Conservation (phyloP, 92 coral and sea anemone species). For the Epizoanthus stellaris region DNA sequence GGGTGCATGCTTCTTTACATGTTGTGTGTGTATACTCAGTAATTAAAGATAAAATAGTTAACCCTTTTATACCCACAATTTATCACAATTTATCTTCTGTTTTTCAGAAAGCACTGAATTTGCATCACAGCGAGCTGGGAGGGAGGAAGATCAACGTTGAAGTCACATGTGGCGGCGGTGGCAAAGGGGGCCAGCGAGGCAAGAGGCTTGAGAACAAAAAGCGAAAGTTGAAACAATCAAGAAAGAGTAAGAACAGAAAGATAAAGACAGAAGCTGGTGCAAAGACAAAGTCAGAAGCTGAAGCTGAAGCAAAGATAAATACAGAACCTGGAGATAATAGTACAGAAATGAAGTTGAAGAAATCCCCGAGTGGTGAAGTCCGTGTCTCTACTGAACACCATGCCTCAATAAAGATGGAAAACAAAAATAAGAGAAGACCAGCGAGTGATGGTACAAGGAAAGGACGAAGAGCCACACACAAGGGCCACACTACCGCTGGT, state of each 20-base stretch:
- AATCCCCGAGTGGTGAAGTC: neutral
- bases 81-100: neutral
- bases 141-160: constrained; percentile 96
- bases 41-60: too few species aligned
- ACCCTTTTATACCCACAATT: too few species aligned
- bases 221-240: constrained; percentile 68
- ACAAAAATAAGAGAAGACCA: neutral
- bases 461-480: neutral
- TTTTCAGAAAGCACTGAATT: constrained; percentile 92
- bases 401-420: neutral
- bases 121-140: constrained; percentile 84
- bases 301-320: neutral
- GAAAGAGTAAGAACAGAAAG: constrained; percentile 58
- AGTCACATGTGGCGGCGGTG: constrained; percentile 99
- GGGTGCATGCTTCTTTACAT: neutral
- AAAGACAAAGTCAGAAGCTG: neutral
- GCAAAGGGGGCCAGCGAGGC: constrained; percentile 80
- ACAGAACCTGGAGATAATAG: neutral
- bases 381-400: too few species aligned
- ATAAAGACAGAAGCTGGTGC: constrained; percentile 18
- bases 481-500: neutral
- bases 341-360: neutral
- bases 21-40: neutral
- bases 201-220: constrained; percentile 76
- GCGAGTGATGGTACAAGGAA: neutral